Percentiles rank a stretch among this genome's conserved stretches.
These are phyloP conservation scores for Napeogenes inachia DNA, from an alignment of 2,888 invertebrate genomes.

Conservation along the genomic window DNA sequence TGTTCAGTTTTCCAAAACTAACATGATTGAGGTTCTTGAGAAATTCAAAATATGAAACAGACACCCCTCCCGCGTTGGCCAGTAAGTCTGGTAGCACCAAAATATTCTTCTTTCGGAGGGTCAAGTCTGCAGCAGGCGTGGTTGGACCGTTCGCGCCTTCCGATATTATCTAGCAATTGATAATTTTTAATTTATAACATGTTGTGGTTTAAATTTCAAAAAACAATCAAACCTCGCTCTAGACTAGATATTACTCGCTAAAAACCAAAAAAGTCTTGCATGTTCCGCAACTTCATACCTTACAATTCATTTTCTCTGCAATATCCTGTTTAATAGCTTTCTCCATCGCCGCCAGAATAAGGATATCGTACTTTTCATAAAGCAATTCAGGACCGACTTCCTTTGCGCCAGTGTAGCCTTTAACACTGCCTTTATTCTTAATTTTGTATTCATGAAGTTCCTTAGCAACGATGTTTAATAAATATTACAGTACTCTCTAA, in stretches of 20 bases:
- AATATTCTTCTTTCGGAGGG: constrained; percentile 84
- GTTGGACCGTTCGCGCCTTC: constrained; percentile 96
- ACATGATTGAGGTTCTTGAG: constrained; percentile 94
- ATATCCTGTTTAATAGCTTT: constrained; percentile 84
- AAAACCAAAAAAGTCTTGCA: neutral
- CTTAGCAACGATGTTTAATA: constrained; percentile 35
- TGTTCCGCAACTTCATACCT: constrained; percentile 61
- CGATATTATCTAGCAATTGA: constrained; percentile 81
- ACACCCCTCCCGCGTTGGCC: constrained; percentile 90
- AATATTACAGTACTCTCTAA: neutral
- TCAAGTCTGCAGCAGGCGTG: constrained; percentile 88
- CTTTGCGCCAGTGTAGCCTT: constrained; percentile 81
- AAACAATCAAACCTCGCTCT: neutral
- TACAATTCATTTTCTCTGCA: constrained; percentile 83
- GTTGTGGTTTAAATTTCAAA: too few relatives aligned
- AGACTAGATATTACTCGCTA: too few relatives aligned
- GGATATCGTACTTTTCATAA: constrained; percentile 86
- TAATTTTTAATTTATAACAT: too few relatives aligned
- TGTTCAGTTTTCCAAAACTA: constrained; percentile 89
- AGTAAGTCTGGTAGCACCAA: constrained; percentile 89
- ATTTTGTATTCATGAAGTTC: constrained; percentile 59
- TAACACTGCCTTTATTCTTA: constrained; percentile 76
- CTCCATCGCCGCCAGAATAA: constrained; percentile 88
- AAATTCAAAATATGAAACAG: constrained; percentile 95
- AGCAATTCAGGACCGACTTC: constrained; percentile 79